Conservation (phyloP, 2,113 vertebrate species). For the Labrus mixtus region DNA sequence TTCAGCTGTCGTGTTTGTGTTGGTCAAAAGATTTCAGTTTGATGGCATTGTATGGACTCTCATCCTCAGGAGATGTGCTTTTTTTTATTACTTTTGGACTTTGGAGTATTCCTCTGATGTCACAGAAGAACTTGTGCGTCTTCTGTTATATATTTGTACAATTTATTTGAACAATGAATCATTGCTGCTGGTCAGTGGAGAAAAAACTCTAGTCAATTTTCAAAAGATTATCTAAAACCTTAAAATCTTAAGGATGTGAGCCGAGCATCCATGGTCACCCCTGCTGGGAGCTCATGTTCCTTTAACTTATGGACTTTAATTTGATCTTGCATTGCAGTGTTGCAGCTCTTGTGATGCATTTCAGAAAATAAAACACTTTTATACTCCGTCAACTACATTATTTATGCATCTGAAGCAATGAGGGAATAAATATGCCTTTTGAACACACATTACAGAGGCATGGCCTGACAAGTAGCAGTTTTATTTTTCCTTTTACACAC, state of each 20-base stretch:
- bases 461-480: slow-evolving; percentile 71
- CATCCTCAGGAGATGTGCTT: neutral
- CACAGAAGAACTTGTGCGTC: neutral
- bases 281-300: slow-evolving; percentile 14
- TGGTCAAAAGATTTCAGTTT: neutral
- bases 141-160: neutral
- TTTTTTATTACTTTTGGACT: neutral
- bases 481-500: slow-evolving; percentile 65
- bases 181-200: neutral
- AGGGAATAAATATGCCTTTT: slow-evolving; percentile 79
- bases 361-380: slow-evolving; percentile 74
- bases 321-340: slow-evolving; percentile 44
- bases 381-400: slow-evolving; percentile 69
- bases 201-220: neutral
- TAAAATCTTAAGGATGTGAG: neutral
- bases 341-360: slow-evolving; percentile 55
- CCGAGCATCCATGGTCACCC: neutral
- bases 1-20: neutral
- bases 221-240: neutral
- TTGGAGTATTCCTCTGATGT: neutral
- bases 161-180: neutral
- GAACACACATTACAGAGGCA: slow-evolving; percentile 73
- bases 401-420: slow-evolving; percentile 69
- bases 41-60: neutral
- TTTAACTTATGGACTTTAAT: slow-evolving; percentile 50